phyloP scores from a whole-genome alignment of 2,113 vertebrate genomes.

The Bubo blakistoni region DNA sequence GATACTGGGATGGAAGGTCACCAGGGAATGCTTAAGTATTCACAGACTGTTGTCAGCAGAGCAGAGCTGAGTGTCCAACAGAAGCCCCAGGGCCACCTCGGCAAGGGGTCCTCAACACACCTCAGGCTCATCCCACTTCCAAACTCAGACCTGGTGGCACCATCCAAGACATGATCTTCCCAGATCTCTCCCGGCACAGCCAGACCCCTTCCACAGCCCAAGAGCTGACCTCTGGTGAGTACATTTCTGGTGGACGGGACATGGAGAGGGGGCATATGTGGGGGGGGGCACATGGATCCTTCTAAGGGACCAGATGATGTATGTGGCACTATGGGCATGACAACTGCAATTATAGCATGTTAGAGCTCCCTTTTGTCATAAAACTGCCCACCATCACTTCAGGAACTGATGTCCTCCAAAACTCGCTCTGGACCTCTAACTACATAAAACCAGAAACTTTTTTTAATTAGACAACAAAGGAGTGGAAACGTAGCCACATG shows the following conservation, averaged over 20 bases:
- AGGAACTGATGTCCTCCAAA: background rate
- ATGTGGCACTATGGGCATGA: background rate
- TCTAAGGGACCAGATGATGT: background rate
- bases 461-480: background rate
- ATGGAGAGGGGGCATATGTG: background rate
- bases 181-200: background rate
- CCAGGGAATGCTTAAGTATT: background rate
- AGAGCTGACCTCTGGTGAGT: constrained; percentile 1
- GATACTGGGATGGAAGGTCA: background rate
- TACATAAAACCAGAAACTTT: background rate
- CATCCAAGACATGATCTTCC: background rate
- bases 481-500: background rate
- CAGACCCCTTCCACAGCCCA: background rate
- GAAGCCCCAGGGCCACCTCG: background rate
- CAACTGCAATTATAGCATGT: background rate
- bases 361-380: background rate
- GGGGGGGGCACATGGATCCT: background rate
- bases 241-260: background rate
- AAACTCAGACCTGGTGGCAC: background rate
- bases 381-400: background rate
- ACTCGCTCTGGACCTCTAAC: background rate
- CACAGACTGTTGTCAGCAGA: background rate
- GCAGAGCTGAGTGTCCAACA: background rate
- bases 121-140: background rate
- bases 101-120: background rate